phyloP scores from a whole-genome alignment of 2,797 vertebrate genomes.

The Hyperoplus lanceolatus region DNA sequence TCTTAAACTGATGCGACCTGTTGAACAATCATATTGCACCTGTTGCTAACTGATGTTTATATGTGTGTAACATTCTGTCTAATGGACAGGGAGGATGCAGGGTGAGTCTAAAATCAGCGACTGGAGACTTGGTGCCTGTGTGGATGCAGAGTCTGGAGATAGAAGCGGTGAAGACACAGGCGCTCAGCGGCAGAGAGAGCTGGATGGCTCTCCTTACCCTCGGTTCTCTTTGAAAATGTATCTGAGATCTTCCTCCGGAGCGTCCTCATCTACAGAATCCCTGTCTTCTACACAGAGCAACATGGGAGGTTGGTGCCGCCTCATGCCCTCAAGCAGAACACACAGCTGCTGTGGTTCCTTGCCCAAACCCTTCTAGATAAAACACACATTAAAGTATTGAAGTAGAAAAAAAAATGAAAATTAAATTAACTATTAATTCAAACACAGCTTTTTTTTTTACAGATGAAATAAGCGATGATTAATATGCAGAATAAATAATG shows the following conservation, averaged over 20 bases:
- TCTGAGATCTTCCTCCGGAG: slow-evolving; percentile 82
- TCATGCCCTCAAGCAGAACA: slow-evolving; percentile 21
- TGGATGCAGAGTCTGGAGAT: slow-evolving; percentile 74
- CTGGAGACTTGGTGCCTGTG: slow-evolving; percentile 77
- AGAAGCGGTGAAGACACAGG: slow-evolving; percentile 78
- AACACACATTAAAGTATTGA: slow-evolving; percentile 7
- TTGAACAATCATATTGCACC: not conserved
- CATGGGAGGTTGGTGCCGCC: slow-evolving; percentile 87
- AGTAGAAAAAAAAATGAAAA: slow-evolving; percentile 13
- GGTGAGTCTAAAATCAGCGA: slow-evolving; percentile 35
- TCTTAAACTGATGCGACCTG: not conserved
- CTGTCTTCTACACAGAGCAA: slow-evolving; percentile 86
- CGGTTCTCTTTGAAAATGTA: slow-evolving; percentile 89
- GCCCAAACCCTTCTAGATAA: not conserved
- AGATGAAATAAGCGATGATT: slow-evolving; percentile 59
- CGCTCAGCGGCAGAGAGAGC: slow-evolving; percentile 77
- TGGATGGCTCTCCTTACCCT: slow-evolving; percentile 79
- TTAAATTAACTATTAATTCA: slow-evolving; percentile 49
- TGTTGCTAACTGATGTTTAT: not conserved
- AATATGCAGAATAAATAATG: slow-evolving; percentile 64
- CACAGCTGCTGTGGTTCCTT: slow-evolving; percentile 9
- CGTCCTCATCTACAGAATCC: slow-evolving; percentile 85
- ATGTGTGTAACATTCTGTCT: slow-evolving; percentile 8
- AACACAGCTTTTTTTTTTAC: slow-evolving; percentile 47
- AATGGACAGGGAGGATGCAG: slow-evolving; percentile 60